Percentiles rank a stretch among this genome's conserved stretches.
These are phyloP conservation scores for Larimichthys polyactis DNA, from an alignment of 2,113 vertebrate genomes.

Conservation along the genomic window DNA sequence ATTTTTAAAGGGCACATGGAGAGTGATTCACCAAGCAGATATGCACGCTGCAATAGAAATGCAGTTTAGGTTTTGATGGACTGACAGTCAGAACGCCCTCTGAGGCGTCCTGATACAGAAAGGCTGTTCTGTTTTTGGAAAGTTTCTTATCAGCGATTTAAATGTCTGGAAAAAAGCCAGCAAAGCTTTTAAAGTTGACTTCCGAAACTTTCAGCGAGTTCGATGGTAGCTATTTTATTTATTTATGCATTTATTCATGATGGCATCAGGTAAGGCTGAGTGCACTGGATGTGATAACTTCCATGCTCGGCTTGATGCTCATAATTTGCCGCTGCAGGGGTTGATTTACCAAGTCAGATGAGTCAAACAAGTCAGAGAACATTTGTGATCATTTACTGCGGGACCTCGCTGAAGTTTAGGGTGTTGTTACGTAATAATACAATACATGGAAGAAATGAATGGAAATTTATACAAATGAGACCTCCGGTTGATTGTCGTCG, in stretches of 20 bases:
- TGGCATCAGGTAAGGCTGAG: background rate
- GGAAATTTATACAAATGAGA: constrained; percentile 23
- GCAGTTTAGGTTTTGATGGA: too few species aligned
- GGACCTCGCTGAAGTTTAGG: background rate
- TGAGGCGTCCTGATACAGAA: too few species aligned
- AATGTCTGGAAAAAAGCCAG: background rate
- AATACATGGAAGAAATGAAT: background rate
- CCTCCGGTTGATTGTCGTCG: background rate
- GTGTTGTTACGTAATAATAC: background rate
- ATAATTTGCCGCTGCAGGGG: background rate
- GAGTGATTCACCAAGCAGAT: too few species aligned
- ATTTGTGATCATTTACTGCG: background rate
- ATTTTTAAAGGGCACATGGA: too few species aligned
- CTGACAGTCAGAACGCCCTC: too few species aligned
- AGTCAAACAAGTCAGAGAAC: background rate
- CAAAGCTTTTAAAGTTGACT: background rate
- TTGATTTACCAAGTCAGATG: constrained; percentile 28
- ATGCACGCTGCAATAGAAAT: too few species aligned
- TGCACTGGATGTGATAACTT: background rate
- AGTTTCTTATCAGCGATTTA: background rate
- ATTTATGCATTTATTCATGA: constrained; percentile 9
- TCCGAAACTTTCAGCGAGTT: background rate
- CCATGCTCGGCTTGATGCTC: background rate
- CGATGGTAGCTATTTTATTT: constrained; percentile 2
- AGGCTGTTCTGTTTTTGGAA: background rate